phyloP scores from a whole-genome alignment of 2,113 vertebrate genomes.

The Ascaphus truei region DNA sequence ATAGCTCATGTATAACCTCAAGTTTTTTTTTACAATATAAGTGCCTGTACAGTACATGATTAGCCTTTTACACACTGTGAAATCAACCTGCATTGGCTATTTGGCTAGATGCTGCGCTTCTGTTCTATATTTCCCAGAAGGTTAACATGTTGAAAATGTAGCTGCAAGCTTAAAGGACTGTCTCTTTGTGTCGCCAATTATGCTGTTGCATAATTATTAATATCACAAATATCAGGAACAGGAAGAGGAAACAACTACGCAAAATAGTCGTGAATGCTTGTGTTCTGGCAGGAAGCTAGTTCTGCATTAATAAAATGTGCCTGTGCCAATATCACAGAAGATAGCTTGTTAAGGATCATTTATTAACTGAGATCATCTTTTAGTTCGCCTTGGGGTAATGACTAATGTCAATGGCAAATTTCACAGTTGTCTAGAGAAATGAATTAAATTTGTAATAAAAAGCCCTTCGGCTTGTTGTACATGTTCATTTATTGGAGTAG shows the following conservation, averaged over 20 bases:
- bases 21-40: constrained; percentile 76
- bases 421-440: constrained; percentile 99
- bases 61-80: constrained; percentile 79
- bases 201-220: constrained; percentile 88
- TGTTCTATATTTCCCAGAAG: constrained; percentile 82
- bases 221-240: constrained; percentile 82
- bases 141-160: constrained; percentile 72
- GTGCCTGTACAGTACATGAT: constrained; percentile 76
- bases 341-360: constrained; percentile 97
- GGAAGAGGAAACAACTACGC: constrained; percentile 81
- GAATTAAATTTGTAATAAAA: constrained; percentile 98
- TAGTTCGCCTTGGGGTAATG: constrained; percentile 93
- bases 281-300: constrained; percentile 74
- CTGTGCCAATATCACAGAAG: constrained; percentile 79
- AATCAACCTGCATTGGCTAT: constrained; percentile 79
- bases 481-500: constrained; percentile 89
- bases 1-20: no score
- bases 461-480: constrained; percentile 93
- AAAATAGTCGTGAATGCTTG: constrained; percentile 71
- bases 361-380: constrained; percentile 99
- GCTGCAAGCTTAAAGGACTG: constrained; percentile 74
- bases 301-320: constrained; percentile 84
- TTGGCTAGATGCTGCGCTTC: constrained; percentile 75
- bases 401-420: constrained; percentile 98
- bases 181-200: constrained; percentile 85